phyloP scores from a whole-genome alignment of 2,113 vertebrate species.

The Tragelaphus buxtoni region DNA sequence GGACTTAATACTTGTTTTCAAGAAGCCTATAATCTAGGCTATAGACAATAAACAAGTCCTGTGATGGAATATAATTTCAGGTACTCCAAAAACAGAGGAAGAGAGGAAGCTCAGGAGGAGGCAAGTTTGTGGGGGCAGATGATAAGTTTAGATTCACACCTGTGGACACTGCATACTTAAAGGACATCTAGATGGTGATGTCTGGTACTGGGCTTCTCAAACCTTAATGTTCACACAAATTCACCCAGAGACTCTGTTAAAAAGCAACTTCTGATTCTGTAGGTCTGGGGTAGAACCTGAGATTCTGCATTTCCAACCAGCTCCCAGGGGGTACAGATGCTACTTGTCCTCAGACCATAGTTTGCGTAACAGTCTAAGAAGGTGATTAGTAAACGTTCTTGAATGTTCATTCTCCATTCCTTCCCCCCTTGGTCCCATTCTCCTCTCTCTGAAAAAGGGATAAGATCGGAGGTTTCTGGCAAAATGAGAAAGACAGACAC shows the following conservation, averaged over 20 bases:
- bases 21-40: not conserved
- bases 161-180: not conserved
- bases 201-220: not conserved
- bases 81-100: not conserved
- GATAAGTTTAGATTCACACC: not conserved
- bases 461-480: not conserved
- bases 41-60: not conserved
- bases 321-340: not conserved
- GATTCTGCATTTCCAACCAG: not conserved
- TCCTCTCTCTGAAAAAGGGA: not conserved
- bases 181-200: not conserved
- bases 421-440: not conserved
- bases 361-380: not conserved
- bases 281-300: not conserved
- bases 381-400: not conserved
- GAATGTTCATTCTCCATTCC: not conserved
- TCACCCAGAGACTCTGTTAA: not conserved
- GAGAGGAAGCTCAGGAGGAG: not conserved
- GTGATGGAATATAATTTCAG: not conserved
- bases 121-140: not conserved
- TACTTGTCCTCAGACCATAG: not conserved
- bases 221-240: not conserved
- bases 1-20: not conserved
- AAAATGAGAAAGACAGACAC: not conserved
- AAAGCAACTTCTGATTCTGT: not conserved